Evolutionary conservation across 2,888 invertebrate genomes (phyloP), one percentile per base, ranked within the genome.

Genomic region (Phengaris arion): DNA sequence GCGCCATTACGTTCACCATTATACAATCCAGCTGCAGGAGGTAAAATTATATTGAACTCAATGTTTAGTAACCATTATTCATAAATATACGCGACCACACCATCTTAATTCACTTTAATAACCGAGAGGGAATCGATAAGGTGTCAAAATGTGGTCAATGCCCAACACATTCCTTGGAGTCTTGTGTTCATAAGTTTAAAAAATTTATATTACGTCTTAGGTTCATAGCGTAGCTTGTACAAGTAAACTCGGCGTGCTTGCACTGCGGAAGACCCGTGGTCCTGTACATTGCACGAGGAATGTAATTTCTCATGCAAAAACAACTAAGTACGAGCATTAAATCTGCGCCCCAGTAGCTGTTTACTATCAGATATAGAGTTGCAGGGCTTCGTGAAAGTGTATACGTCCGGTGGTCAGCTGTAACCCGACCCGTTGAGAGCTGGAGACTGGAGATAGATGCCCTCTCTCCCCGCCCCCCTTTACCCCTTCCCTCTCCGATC

Each of bases 321-420:
- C 35, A 64, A 15, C 4, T 9, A n/a, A n/a, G n/a, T n/a, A 2
- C 59, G 10, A 22, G 22, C 59, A 10, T 9, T 3, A 2, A 8
- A 22, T 13, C 13, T 59, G 22, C 6, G 12, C 35, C 35, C 6
- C 68, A n/a, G 74, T 68, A 68, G 74, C 70, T 54, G 35, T 74
- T 52, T 52, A 52, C 57, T 69, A 59, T 54, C 55, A 22, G 76
- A 54, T 69, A 64, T 74, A 75, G 69, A 69, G 77, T 76, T 76
- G 78, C 76, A 74, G 54, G 79, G 79, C 78, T 79, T 80, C 79
- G 78, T 77, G 80, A 80, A 81, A 81, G 79, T 77, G 75, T 79
- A 80, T 77, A 80, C 80, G 77, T 80, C 80, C 80, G 79, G 77
- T 76, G 77, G 77, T 69, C 68, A 46, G 74, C 57, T 48, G 70